Base-by-base conservation (phyloP, 2,797 vertebrate genomes). In the Apogon talboti region DNA sequence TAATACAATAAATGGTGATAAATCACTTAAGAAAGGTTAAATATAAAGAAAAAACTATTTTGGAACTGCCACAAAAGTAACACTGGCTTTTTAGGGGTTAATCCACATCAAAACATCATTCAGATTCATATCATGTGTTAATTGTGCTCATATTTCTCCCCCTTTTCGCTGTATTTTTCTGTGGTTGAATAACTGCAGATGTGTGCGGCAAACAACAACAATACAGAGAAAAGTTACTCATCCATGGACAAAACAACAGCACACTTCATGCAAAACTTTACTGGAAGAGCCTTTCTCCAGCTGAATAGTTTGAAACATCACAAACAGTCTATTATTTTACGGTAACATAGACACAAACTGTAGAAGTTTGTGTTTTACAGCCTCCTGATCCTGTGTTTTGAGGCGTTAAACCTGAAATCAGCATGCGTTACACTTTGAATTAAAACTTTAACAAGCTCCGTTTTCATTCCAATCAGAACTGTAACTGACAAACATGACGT, bases 141-240 rank as follows among this genome's bases (percentile, higher is more conserved):
- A 48, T 60, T 52, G 15, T 2, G 42, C 53, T 51, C 70, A 71
- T 37, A 42, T 74, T 88, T 82, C 79, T n/a, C 78, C 57, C 8
- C 55, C 46, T 78, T 83, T 83, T 21, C 33, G 10, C 60, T 33
- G 7, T 79, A 47, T 84, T 79, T 84, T 79, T 83, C 59, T 70
- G 52, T 80, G 86, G 41, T 91, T 90, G 83, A 91, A 70, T 67
- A 87, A 61, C 68, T 81, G 82, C 92, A 94, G 90, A 91, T 93
- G 91, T 92, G 78, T 47, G 53, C 3, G 48, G 13, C 67, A 69
- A 71, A 84, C 63, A 83, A 88, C 67, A 91, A 90, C 70, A 87
- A 83, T 15, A 62, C 12, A 67, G 55, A 79, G 38, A 66, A 69
- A 65, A 78, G 21, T 5, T 76, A 73, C 12, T 84, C 84, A 87